Percentiles rank a stretch among this genome's conserved stretches.
Conservation (phyloP, 2,113 vertebrate species). For the Proteles cristata region DNA sequence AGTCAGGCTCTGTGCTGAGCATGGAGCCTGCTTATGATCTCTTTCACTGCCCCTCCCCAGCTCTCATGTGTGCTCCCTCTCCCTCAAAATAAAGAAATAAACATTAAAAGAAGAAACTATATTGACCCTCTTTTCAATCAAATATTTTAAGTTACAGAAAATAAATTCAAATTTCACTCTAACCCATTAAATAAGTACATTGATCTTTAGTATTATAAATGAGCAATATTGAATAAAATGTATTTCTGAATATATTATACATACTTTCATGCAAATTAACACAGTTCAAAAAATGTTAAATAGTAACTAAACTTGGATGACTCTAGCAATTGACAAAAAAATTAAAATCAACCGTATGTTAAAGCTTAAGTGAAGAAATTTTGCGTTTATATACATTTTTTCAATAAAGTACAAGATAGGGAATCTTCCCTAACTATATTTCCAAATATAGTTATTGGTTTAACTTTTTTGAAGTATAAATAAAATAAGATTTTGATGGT, state of each 20-base stretch:
- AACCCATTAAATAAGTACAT: constrained; percentile 55
- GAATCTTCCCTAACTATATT: constrained; percentile 51
- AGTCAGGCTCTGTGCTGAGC: too few species aligned
- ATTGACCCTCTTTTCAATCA: constrained; percentile 45
- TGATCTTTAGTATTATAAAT: constrained; percentile 62
- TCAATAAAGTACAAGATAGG: constrained; percentile 17
- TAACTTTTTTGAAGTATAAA: constrained; percentile 77
- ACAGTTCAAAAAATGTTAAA: constrained; percentile 65
- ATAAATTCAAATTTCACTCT: constrained; percentile 67
- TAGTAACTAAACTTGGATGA: constrained; percentile 26
- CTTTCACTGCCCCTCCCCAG: too few species aligned
- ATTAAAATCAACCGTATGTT: not conserved
- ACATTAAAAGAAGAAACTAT: constrained; percentile 17
- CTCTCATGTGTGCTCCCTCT: too few species aligned
- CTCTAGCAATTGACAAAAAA: constrained; percentile 14
- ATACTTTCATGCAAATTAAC: constrained; percentile 69
- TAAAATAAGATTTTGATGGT: constrained; percentile 74
- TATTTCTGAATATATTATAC: constrained; percentile 74
- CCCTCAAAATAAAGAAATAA: too few species aligned
- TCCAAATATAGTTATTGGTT: constrained; percentile 72
- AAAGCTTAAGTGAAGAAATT: constrained; percentile 3
- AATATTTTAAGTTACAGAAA: constrained; percentile 70
- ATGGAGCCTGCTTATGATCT: too few species aligned
- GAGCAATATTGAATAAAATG: constrained; percentile 43
- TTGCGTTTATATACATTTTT: not conserved